Percentiles rank a stretch among this genome's conserved stretches.
Evolutionary conservation across 92 coral and sea anemone species (phyloP).

Genomic region (Epizoanthus rinbou): DNA sequence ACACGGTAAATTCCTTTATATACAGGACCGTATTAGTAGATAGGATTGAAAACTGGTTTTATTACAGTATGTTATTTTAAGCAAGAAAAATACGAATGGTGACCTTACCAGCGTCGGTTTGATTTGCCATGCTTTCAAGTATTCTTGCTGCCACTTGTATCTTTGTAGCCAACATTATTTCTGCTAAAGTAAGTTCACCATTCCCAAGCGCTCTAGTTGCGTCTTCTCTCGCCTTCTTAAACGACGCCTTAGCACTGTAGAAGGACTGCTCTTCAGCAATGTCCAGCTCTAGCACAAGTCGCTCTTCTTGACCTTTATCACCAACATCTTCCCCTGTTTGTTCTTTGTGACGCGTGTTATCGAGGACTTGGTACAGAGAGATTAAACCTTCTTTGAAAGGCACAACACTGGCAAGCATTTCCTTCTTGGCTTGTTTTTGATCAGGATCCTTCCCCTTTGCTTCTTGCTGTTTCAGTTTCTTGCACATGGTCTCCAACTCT

Average conservation of each 20-base stretch:
- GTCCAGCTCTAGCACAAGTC: constrained; percentile 28
- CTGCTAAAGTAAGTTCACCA: constrained; percentile 18
- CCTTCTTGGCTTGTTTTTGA: constrained; percentile 42
- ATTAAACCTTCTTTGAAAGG: constrained; percentile 37
- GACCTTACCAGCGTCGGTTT: constrained; percentile 32
- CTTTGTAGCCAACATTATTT: constrained; percentile 31
- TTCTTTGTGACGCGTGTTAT: constrained; percentile 19
- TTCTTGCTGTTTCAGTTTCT: constrained; percentile 30
- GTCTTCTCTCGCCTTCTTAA: constrained; percentile 37
- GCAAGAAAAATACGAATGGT: neutral
- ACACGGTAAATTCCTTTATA: no score
- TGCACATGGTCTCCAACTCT: constrained; percentile 25
- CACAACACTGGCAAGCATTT: constrained; percentile 13
- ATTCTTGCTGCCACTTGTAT: constrained; percentile 41
- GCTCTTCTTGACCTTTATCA: constrained; percentile 15
- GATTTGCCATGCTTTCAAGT: constrained; percentile 39
- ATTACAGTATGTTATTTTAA: no score
- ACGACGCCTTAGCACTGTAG: constrained; percentile 29
- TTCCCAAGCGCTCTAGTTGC: constrained; percentile 33
- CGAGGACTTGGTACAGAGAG: constrained; percentile 39
- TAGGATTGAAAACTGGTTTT: no score
- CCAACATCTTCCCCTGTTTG: neutral
- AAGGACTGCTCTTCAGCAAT: constrained; percentile 42
- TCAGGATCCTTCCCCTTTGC: constrained; percentile 11
- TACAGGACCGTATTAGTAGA: no score